Base-by-base conservation (phyloP, 2,113 vertebrate genomes). In the Hyla sarda region DNA sequence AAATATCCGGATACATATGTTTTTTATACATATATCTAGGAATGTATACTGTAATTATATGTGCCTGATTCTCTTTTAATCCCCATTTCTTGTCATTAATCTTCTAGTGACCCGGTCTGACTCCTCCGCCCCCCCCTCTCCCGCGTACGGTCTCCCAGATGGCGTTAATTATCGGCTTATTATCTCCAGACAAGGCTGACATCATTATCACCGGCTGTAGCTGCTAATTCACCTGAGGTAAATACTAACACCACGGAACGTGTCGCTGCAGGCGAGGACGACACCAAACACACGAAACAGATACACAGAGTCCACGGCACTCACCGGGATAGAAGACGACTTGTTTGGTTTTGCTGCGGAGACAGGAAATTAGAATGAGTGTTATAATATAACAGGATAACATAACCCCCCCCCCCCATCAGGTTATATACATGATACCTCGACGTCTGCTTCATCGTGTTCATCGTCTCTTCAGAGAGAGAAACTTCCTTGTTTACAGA, bases 301-400 rank as follows among this genome's bases (percentile, higher is more conserved):
- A 50, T 5, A 10, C 30, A 56, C 48, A 41, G 17, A 5, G 16
- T 23, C 47, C 13, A 10, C 3, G 16, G 1, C 25, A 79, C 84
- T 37, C 72, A 85, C 84, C 84, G 23, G 84, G 84, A 47, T 71
- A 78, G 84, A 85, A 85, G 19, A 85, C 75, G 3, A 85, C 84
- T 48, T 85, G 84, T 37, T 85, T 85, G 84, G 19, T 85, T 52
- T 85, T 85, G 50, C 84, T 85, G 84, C n/a, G 45, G 54, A 85
- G 48, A 69, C 10, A 85, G 7, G 71, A n/a, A 10, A 73, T 19
- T 8, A 23, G 16, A 54, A 0, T 1, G 8, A 41, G 11, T 9
- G n/a, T 82, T 52, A 82, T 11, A 45, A n/a, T 50, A 2, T 45
- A 34, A 4, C n/a, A 47, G 25, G 16, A 65, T 54, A 76, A 47